Conservation (phyloP, 1,140 invertebrate species). For the Diabrotica virgifera region DNA sequence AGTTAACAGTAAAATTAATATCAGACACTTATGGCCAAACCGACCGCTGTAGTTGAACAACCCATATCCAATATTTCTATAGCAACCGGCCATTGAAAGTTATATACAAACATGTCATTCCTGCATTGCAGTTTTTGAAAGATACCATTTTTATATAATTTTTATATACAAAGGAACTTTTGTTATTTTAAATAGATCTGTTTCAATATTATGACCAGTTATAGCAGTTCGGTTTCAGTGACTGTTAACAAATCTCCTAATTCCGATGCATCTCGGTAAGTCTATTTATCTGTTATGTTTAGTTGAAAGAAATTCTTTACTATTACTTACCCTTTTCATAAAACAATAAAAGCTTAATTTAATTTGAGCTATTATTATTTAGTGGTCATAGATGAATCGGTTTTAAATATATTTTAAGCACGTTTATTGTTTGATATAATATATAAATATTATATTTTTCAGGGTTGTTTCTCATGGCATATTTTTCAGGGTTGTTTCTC, state of each 20-base stretch:
- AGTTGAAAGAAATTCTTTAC: too few relatives aligned
- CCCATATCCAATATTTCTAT: conserved; percentile 2
- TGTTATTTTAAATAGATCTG: background rate
- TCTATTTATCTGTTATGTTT: background rate
- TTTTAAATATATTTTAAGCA: too few relatives aligned
- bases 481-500: too few relatives aligned
- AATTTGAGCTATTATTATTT: too few relatives aligned
- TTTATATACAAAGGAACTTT: conserved; percentile 10
- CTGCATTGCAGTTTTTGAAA: conserved; percentile 25
- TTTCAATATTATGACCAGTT: conserved; percentile 15
- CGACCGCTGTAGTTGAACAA: too few relatives aligned
- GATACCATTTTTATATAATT: conserved; percentile 11
- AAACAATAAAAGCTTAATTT: too few relatives aligned
- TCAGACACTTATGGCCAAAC: background rate
- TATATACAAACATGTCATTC: conserved; percentile 23
- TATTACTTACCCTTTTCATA: too few relatives aligned
- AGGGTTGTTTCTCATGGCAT: too few relatives aligned
- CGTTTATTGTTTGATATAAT: too few relatives aligned
- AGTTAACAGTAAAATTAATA: too few relatives aligned
- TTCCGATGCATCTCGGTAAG: conserved; percentile 7
- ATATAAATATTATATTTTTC: too few relatives aligned
- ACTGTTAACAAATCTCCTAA: conserved; percentile 3
- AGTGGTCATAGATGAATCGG: too few relatives aligned
- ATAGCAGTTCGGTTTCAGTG: conserved; percentile 17
- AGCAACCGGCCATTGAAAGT: conserved; percentile 4